Percentiles rank a stretch among this genome's conserved stretches.
phyloP scores from a whole-genome alignment of 53 echinoderm and acorn worm species.

The Antedon mediterranea region DNA sequence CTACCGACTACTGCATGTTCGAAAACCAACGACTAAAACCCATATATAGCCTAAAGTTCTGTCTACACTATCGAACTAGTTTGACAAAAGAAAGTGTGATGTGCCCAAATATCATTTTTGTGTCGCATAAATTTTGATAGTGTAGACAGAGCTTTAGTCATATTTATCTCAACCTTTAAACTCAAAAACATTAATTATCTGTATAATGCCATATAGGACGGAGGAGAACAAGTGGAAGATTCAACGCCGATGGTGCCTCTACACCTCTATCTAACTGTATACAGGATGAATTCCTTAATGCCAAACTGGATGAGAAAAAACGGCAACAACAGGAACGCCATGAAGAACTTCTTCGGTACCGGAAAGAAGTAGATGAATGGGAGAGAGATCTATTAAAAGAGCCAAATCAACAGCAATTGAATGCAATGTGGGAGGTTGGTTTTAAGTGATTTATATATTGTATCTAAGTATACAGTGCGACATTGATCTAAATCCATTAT shows the following conservation, averaged over 20 bases:
- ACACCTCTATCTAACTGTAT: constrained; percentile 36
- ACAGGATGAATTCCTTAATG: constrained; percentile 16
- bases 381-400: constrained; percentile 39
- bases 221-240: constrained; percentile 14
- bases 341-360: constrained; percentile 44
- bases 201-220: constrained; percentile 10
- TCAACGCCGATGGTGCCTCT: background rate
- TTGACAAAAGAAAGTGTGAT: too few relatives aligned
- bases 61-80: too few relatives aligned
- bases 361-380: constrained; percentile 38
- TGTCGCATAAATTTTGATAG: too few relatives aligned
- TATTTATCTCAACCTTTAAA: background rate
- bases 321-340: constrained; percentile 39
- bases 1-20: too few relatives aligned
- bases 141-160: too few relatives aligned
- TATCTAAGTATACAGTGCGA: too few relatives aligned
- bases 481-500: too few relatives aligned
- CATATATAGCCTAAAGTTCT: too few relatives aligned
- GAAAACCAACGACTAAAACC: too few relatives aligned
- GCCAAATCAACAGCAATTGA: constrained; percentile 28
- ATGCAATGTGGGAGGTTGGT: constrained; percentile 74
- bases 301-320: constrained; percentile 28
- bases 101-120: too few relatives aligned
- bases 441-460: background rate
- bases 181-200: background rate